Evolutionary conservation across 2,113 vertebrate genomes (phyloP), one percentile per base, ranked within the genome.

Genomic region (Eudyptes chrysolophus): DNA sequence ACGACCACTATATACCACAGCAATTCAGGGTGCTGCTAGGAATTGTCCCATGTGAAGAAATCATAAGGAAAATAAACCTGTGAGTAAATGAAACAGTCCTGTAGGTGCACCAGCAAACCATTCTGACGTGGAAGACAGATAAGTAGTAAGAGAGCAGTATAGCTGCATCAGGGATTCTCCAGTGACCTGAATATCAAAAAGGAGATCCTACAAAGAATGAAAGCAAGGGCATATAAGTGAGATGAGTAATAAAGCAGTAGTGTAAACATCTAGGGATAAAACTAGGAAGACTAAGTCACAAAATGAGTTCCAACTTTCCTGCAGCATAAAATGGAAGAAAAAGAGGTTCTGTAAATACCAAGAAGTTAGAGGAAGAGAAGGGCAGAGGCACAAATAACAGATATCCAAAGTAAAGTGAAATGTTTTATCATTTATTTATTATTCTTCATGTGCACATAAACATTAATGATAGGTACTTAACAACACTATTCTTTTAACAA

Each of bases 101-200:
- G 32, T 66, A 66, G 26, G 62, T 93, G 42, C 42, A 80, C 29
- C 30, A 77, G 46, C 36, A 92, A 92, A 46, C 64, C n/a, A 51
- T 21, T 36, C 54, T 88, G 75, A 86, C 55, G 34, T 54, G 55
- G 29, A 66, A 92, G 75, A 49, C 26, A 71, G 62, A 20, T 78
- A 92, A 86, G 32, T 20, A 71, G 74, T 61, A 40, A 76, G n/a
- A 74, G 75, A 52, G 21, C 30, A 58, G 55, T 38, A 48, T 5
- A 54, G 22, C 54, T 94, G 87, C n/a, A 80, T 75, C 48, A 85
- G 60, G 66, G 92, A 90, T 92, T 72, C 93, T 95, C 79, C 49
- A 65, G 62, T 88, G 92, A 88, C 87, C 49, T 77, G 90, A 96
- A 90, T 95, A 80, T 62, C 68, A 92, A 90, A 90, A 83, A 80